phyloP scores from a whole-genome alignment of 1,140 invertebrate genomes.

The Drepana arcuata region DNA sequence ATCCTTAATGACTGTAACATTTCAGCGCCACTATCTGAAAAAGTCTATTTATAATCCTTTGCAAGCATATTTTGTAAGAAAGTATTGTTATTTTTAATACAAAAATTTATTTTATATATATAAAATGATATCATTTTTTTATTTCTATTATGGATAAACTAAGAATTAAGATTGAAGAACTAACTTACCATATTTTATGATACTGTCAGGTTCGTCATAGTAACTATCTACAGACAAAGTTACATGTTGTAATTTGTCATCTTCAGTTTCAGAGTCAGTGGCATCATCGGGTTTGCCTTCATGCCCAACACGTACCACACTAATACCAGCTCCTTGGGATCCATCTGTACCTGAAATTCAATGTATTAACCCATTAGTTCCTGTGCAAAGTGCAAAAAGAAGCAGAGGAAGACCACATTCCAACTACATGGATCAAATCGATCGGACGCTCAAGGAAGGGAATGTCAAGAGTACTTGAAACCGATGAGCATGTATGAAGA shows the following conservation, averaged over 20 bases:
- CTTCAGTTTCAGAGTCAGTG: slow-evolving; percentile 61
- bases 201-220: slow-evolving; percentile 62
- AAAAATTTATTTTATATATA: too few relatives aligned
- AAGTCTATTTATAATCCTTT: too few relatives aligned
- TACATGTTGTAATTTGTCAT: slow-evolving; percentile 62
- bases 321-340: slow-evolving; percentile 57
- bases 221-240: slow-evolving; percentile 64
- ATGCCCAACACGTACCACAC: slow-evolving; percentile 61
- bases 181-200: slow-evolving; percentile 63
- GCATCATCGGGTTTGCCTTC: slow-evolving; percentile 64
- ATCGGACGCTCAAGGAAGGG: too few relatives aligned
- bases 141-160: too few relatives aligned
- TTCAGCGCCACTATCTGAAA: slow-evolving; percentile 70
- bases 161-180: not conserved
- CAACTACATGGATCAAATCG: too few relatives aligned
- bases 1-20: slow-evolving; percentile 66
- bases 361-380: too few relatives aligned
- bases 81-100: too few relatives aligned
- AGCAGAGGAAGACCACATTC: too few relatives aligned
- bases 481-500: too few relatives aligned
- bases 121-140: too few relatives aligned
- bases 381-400: slow-evolving; percentile 30
- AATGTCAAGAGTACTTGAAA: too few relatives aligned
- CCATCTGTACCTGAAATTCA: slow-evolving; percentile 57
- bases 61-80: too few relatives aligned